phyloP scores from a whole-genome alignment of 1,140 invertebrate genomes.

The Whitmania pigra region DNA sequence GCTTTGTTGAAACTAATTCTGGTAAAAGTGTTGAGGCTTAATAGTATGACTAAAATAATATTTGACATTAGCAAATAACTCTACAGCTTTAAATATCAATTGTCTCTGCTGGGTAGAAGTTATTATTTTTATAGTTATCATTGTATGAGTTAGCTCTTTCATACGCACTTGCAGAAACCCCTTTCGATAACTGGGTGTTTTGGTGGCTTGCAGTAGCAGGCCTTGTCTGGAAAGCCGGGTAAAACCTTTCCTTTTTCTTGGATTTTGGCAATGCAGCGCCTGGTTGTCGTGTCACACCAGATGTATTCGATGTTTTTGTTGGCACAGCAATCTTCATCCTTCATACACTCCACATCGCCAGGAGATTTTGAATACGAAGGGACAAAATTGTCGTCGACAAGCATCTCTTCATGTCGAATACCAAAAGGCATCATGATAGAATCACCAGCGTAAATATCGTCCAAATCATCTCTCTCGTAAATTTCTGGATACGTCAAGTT shows the following conservation, averaged over 20 bases:
- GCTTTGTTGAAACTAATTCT: no score
- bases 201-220: slow-evolving; percentile 1
- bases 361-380: neutral
- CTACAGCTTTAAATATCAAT: no score
- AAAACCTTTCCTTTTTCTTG: neutral
- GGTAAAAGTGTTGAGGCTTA: no score
- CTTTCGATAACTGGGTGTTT: neutral
- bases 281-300: slow-evolving; percentile 6
- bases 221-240: neutral
- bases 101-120: no score
- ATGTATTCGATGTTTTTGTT: slow-evolving; percentile 10
- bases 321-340: slow-evolving; percentile 9
- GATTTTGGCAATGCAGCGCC: slow-evolving; percentile 4
- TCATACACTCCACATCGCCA: neutral
- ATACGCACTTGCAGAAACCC: slow-evolving; percentile 4
- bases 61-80: no score
- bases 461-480: neutral
- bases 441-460: neutral
- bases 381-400: neutral
- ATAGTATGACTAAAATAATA: no score
- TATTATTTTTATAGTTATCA: no score
- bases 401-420: neutral
- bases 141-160: neutral
- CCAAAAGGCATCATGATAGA: slow-evolving; percentile 9
- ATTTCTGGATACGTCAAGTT: neutral